Percentiles rank a stretch among this genome's conserved stretches.
phyloP scores from a whole-genome alignment of 2,797 vertebrate genomes.

The Coreius guichenoti region DNA sequence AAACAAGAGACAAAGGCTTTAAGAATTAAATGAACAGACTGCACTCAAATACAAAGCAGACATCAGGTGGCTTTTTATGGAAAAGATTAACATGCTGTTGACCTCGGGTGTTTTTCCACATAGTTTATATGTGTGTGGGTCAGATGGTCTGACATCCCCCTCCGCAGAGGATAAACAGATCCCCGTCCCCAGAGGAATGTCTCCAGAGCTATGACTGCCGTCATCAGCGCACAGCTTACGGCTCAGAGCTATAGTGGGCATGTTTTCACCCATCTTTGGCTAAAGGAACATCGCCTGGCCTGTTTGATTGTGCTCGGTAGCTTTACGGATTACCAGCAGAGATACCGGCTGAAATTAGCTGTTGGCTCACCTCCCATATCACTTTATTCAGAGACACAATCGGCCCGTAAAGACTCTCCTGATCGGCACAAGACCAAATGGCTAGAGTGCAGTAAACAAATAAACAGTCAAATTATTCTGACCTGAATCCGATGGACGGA shows the following conservation, averaged over 20 bases:
- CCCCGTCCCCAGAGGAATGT: not conserved
- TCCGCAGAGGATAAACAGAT: not conserved
- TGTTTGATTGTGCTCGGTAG: not conserved
- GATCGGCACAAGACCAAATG: not conserved
- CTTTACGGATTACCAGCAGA: conserved; percentile 9
- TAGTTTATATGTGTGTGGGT: conserved; percentile 7
- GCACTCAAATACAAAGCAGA: not conserved
- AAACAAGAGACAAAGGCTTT: not conserved
- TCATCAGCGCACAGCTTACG: not conserved
- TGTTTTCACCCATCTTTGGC: conserved; percentile 2
- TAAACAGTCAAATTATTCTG: not conserved
- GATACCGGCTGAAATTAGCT: not conserved
- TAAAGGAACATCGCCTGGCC: not conserved
- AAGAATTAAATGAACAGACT: conserved; percentile 9
- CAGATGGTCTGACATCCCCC: not conserved
- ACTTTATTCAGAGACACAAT: conserved; percentile 5
- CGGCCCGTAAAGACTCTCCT: not conserved
- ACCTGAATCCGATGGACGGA: not conserved
- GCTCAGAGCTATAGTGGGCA: conserved; percentile 9
- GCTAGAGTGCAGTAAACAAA: not conserved
- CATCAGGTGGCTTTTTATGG: conserved; percentile 20
- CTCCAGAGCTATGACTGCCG: not conserved
- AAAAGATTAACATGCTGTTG: conserved; percentile 27
- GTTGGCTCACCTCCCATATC: not conserved
- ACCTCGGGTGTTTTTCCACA: conserved; percentile 5